These are phyloP conservation scores for Drosophila monieri DNA, from an alignment of 2,888 invertebrate species.

Conservation along the genomic window DNA sequence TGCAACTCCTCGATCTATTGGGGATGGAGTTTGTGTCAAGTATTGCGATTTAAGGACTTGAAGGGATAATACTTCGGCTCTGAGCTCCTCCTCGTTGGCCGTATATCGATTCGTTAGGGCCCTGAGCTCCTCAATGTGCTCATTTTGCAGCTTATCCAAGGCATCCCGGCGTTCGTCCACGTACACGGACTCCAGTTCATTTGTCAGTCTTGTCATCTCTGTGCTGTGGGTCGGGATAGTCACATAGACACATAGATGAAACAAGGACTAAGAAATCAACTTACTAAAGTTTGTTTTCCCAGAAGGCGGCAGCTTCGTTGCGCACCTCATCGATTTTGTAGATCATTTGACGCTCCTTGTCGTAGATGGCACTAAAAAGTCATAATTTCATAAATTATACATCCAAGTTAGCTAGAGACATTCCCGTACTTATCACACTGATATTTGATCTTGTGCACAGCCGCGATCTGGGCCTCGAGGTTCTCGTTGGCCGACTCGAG, in stretches of 20 bases:
- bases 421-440: slow-evolving; percentile 82
- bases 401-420: not conserved
- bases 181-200: slow-evolving; percentile 87
- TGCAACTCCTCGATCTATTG: slow-evolving; percentile 88
- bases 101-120: slow-evolving; percentile 86
- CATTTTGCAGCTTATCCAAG: slow-evolving; percentile 85
- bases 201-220: slow-evolving; percentile 87
- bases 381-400: not conserved
- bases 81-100: slow-evolving; percentile 85
- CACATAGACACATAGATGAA: not conserved
- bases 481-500: slow-evolving; percentile 85
- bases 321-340: slow-evolving; percentile 85
- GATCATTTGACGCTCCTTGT: slow-evolving; percentile 84
- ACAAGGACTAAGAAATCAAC: slow-evolving; percentile 17
- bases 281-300: slow-evolving; percentile 87
- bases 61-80: slow-evolving; percentile 84
- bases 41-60: rapidly evolving
- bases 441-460: slow-evolving; percentile 83
- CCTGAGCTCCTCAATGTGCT: slow-evolving; percentile 86
- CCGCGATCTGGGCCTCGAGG: slow-evolving; percentile 85
- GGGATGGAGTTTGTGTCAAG: not conserved
- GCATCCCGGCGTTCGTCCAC: slow-evolving; percentile 86
- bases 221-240: slow-evolving; percentile 76
- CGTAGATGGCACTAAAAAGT: slow-evolving; percentile 80
- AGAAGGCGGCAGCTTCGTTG: slow-evolving; percentile 86